Conservation (phyloP, 1,140 invertebrate genomes). For the Eumaeus atala region DNA sequence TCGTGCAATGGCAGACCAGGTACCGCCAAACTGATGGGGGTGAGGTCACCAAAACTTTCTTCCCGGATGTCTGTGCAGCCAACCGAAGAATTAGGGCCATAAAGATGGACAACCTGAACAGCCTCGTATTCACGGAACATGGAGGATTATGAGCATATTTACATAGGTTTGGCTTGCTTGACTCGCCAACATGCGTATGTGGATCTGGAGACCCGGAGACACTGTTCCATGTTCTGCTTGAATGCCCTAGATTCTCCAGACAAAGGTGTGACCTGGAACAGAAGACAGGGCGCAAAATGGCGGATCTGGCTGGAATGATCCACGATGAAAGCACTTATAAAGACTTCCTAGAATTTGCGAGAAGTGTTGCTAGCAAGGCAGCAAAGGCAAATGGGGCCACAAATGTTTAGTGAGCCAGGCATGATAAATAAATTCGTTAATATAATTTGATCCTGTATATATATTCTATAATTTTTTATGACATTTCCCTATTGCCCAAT, state of each 20-base stretch:
- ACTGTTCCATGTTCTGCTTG: conserved; percentile 16
- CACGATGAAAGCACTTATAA: too few species aligned
- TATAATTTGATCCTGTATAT: too few species aligned
- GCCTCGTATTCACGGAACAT: conserved; percentile 20
- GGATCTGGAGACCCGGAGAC: conserved; percentile 13
- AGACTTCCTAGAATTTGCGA: too few species aligned
- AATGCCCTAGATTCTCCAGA: conserved; percentile 14
- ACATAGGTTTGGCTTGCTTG: conserved; percentile 23
- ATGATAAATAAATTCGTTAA: too few species aligned
- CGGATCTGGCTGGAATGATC: neutral
- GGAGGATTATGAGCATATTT: conserved; percentile 25
- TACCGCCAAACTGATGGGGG: conserved; percentile 11
- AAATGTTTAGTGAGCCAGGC: too few species aligned
- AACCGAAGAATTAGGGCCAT: neutral
- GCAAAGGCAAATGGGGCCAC: too few species aligned
- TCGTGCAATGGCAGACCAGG: conserved; percentile 21
- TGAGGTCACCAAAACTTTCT: neutral
- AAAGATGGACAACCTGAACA: conserved; percentile 9
- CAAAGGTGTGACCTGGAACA: neutral
- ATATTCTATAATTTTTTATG: too few species aligned
- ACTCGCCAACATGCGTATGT: conserved; percentile 19
- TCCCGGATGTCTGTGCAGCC: neutral
- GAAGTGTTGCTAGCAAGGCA: too few species aligned
- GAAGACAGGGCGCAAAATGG: neutral
- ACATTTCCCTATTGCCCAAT: too few species aligned